Base-by-base conservation (phyloP, 2,888 invertebrate genomes). In the Drosophila crucigera region DNA sequence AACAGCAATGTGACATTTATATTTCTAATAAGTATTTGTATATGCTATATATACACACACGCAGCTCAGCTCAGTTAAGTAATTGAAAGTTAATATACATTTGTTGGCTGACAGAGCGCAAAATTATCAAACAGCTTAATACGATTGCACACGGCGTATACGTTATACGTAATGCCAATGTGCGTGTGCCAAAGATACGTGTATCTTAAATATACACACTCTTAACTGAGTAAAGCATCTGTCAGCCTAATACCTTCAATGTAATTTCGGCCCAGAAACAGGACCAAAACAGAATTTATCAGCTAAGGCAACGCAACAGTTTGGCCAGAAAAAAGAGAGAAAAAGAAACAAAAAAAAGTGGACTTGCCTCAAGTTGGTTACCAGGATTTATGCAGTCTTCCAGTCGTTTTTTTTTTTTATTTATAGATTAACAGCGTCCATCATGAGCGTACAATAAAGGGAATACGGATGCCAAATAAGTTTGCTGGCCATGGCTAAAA, bases 341-440 rank as follows among this genome's bases (percentile, higher is more conserved):
- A 16, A 25, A 19, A 16, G 11, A 53, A 28, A 41, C 54, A 3
- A 31, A 31, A 22, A 31, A 22, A 54, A 31, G 14, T n/a, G 30
- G 31, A 47, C 50, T 43, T 52, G 62, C 37, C 52, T 41, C 10
- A 43, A 62, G 53, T 52, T 52, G 64, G 66, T 64, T 63, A 64
- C 14, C 60, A 66, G 63, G 72, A 72, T 59, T 70, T 66, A 65
- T 65, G 61, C 41, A 60, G 47, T 25, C 35, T 55, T 30, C 50
- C 47, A 63, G 65, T 71, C 39, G 66, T 65, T 85, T 84, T 80
- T 83, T 52, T 50, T 50, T 65, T 52, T 68, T 68, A 59, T 68
- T 85, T 88, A 86, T 88, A 86, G 90, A 86, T 86, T 88, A 90
- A 83, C 75, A 83, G 64, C 78, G 81, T 76, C 76, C 89, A 83